Percentiles rank a stretch among this genome's conserved stretches.
phyloP scores from a whole-genome alignment of 2,888 invertebrate species.

The Polietes domitor region DNA sequence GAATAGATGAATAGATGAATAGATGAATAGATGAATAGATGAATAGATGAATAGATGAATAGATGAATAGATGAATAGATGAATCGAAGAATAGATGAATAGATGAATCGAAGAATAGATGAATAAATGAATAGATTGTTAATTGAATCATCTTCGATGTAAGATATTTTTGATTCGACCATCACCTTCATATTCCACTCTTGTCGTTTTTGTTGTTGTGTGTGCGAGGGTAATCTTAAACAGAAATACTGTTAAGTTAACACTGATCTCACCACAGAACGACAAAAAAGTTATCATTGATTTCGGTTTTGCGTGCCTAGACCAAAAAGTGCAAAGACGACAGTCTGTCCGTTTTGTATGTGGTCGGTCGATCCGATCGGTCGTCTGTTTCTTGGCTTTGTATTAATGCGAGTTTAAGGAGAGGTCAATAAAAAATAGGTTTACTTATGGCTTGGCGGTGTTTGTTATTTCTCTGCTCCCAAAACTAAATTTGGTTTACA shows the following conservation, averaged over 20 bases:
- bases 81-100: no score
- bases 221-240: neutral
- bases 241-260: constrained; percentile 47
- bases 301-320: constrained; percentile 64
- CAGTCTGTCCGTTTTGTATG: constrained; percentile 56
- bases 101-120: no score
- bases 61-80: no score
- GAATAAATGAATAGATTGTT: no score
- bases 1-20: no score
- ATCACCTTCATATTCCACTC: no score
- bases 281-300: constrained; percentile 55
- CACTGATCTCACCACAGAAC: constrained; percentile 39
- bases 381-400: constrained; percentile 16
- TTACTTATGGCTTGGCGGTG: constrained; percentile 65
- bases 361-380: constrained; percentile 22
- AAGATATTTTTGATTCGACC: neutral
- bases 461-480: constrained; percentile 1
- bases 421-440: constrained; percentile 64
- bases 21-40: no score
- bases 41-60: no score
- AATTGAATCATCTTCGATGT: neutral
- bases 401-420: constrained; percentile 65
- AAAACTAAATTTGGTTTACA: constrained; percentile 61
- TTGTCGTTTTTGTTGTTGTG: neutral
- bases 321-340: constrained; percentile 30